Evolutionary conservation across 2,797 vertebrate species (phyloP).

Genomic region (Acrossocheilus fasciatus): DNA sequence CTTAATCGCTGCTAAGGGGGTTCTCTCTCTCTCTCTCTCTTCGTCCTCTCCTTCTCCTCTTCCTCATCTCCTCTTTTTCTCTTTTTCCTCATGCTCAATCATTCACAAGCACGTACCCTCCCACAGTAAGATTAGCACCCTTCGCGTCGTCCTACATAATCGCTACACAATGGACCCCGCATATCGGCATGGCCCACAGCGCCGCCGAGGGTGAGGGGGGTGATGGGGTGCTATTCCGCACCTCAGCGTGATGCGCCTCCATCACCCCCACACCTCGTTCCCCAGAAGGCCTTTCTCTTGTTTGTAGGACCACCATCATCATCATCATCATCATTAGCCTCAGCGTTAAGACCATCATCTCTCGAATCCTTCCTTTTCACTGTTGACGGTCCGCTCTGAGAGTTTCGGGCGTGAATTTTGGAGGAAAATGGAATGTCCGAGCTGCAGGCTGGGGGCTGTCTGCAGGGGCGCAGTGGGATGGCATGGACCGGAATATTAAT

Average conservation of each 20-base stretch:
- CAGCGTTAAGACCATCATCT: conserved; percentile 40
- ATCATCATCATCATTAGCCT: conserved; percentile 30
- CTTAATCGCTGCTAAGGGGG: conserved; percentile 87
- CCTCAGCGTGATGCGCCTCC: conserved; percentile 50
- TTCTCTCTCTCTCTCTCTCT: conserved; percentile 66
- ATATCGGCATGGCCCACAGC: conserved; percentile 68
- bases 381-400: not conserved
- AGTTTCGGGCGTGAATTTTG: conserved; percentile 35
- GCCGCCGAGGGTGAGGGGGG: conserved; percentile 67
- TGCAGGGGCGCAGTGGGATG: conserved; percentile 51
- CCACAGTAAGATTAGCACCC: conserved; percentile 84
- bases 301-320: conserved; percentile 35
- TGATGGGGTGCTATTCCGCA: conserved; percentile 71
- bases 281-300: conserved; percentile 34
- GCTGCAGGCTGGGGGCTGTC: conserved; percentile 47
- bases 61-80: conserved; percentile 63
- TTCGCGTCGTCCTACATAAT: conserved; percentile 83
- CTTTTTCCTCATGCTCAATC: conserved; percentile 74
- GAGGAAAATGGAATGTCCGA: conserved; percentile 53
- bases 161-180: conserved; percentile 77
- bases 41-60: conserved; percentile 58
- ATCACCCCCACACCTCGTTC: conserved; percentile 16
- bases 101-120: conserved; percentile 83
- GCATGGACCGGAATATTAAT: conserved; percentile 61
- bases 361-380: conserved; percentile 13